Evolutionary conservation across 2,888 invertebrate species (phyloP), one percentile per base, ranked within the genome.

Genomic region (Nomada lathburiana): DNA sequence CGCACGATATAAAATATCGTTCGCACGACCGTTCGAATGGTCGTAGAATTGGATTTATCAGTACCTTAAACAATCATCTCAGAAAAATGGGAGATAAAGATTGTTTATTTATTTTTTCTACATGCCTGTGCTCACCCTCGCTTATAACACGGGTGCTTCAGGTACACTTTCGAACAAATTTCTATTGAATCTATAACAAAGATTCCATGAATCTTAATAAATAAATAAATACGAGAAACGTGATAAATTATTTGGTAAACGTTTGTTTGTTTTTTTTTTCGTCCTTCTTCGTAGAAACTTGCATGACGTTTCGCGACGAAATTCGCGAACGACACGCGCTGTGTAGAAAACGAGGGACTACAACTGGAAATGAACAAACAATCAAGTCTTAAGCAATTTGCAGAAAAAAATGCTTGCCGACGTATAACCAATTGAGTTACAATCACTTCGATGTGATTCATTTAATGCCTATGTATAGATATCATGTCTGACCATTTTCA

Each of bases 131-230:
- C 65, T 60, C 68, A 67, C 74, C 73, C 67, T 65, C 55, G 42
- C 18, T 60, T 70, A 62, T 79, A 73, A 76, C 79, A 29, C 23
- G 68, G 79, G 74, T 72, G 78, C 20, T 63, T 85, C 84, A 85
- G 83, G 82, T 83, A 83, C 83, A 75, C 82, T 79, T 71, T 82
- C 72, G 76, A 83, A 82, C 59, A 59, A 72, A 72, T 71, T 68
- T 59, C 23, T 60, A 47, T 81, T 64, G 50, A 60, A 73, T 64
- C 36, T 55, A 81, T 64, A 73, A 83, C 77, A 70, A 70, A 52
- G 52, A 71, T 53, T 44, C 60, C 52, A 57, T 50, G 26, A 74
- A 74, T 67, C 76, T 53, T 73, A 55, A 74, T 82, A 83, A 83
- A 83, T 82, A 83, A 82, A 83, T 82, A 71, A 63, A 74, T 67